Evolutionary conservation across 2,888 invertebrate species (phyloP), one percentile per base, ranked within the genome.

Genomic region (Hirtodrosophila duncani): DNA sequence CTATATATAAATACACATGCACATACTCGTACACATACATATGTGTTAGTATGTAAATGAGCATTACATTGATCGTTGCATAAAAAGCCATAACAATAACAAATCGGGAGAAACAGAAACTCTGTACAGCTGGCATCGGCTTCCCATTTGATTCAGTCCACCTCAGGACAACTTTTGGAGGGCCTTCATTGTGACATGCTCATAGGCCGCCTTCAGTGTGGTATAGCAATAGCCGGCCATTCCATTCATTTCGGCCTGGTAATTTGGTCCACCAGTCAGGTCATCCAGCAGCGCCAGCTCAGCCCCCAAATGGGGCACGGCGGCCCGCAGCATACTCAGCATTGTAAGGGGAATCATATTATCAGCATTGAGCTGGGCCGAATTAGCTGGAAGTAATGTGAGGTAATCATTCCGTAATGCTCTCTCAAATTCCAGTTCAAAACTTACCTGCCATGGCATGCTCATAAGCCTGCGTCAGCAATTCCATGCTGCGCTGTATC

Each of bases 231-330:
- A 87, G 9, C 86, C 86, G 0, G 84, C 83, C 69, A 85, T 77
- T 20, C 87, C 87, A 36, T 83, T 83, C 84, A 87, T 86, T 62
- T 86, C 84, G 10, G 80, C 79, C 67, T 86, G 84, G 43, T 84
- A 86, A 63, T 85, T 85, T n/a, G 83, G 77, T 5, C 84, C 84
- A 21, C 85, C 84, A 11, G 86, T 84, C 37, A 87, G 63, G 46
- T 87, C 87, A 49, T 86, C 86, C 8, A 87, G 67, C 14, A 87
- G 56, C n/a, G 86, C 85, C 48, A 87, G 50, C 59, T 87, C 87
- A 2, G 87, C 87, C 3, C 87, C 87, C 33, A 87, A 74, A 64
- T 87, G 87, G 20, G 86, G 86, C 27, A 87, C 85, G 29, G 79
- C 83, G 0, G 87, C 85, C 33, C 86, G 85, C 41, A 87, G 57